Evolutionary conservation across 1,140 invertebrate species (phyloP).

Genomic region (Drosophila arawakana): DNA sequence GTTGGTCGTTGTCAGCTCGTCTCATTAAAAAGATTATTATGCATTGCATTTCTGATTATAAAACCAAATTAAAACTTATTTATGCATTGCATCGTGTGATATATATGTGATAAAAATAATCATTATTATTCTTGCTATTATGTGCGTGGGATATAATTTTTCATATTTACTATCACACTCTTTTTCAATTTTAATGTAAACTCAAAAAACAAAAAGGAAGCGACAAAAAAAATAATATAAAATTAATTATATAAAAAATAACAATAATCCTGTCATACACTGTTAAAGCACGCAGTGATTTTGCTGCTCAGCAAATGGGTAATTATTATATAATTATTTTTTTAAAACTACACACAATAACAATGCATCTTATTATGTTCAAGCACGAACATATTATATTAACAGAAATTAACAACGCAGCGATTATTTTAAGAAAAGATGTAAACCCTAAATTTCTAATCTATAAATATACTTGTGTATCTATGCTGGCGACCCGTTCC

Average conservation of each 20-base stretch:
- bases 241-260: slow-evolving; percentile 65
- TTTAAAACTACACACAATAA: slow-evolving; percentile 22
- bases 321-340: slow-evolving; percentile 75
- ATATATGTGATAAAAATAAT: slow-evolving; percentile 52
- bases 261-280: slow-evolving; percentile 61
- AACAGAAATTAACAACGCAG: no score
- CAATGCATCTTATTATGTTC: slow-evolving; percentile 10
- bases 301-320: slow-evolving; percentile 58
- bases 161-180: slow-evolving; percentile 60
- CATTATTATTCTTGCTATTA: slow-evolving; percentile 59
- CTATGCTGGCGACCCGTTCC: no score
- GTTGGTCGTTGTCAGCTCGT: slow-evolving; percentile 60
- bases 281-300: slow-evolving; percentile 55
- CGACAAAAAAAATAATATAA: slow-evolving; percentile 1
- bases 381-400: no score
- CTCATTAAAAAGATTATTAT: slow-evolving; percentile 80
- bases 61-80: slow-evolving; percentile 79
- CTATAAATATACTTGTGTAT: no score
- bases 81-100: slow-evolving; percentile 57
- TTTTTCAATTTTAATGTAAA: slow-evolving; percentile 49
- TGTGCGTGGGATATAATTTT: slow-evolving; percentile 57
- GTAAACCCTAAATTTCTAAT: no score
- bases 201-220: slow-evolving; percentile 41
- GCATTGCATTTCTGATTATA: slow-evolving; percentile 76
- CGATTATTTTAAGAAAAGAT: no score